A percentile compares a stretch with the other conserved stretches of the same genome.
Conservation (phyloP, 2,888 invertebrate genomes). For the Drosophila imparisetae region DNA sequence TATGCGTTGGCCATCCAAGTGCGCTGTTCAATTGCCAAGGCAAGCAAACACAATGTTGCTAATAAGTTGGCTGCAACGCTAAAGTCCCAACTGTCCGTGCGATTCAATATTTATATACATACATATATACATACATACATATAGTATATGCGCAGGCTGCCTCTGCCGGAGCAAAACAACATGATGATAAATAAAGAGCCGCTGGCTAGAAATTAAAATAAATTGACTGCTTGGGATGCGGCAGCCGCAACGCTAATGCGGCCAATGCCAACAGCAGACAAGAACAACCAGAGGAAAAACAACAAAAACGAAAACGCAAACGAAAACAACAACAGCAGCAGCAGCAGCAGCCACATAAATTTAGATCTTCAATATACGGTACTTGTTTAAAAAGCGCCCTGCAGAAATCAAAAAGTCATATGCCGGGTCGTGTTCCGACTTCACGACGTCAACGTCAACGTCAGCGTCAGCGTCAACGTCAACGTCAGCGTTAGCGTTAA, state of each 20-base stretch:
- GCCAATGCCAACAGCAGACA: slow-evolving; percentile 27
- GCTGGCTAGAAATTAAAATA: slow-evolving; percentile 78
- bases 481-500: slow-evolving; percentile 50
- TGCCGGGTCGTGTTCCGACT: slow-evolving; percentile 43
- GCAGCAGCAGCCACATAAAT: slow-evolving; percentile 57
- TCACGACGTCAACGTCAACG: slow-evolving; percentile 56
- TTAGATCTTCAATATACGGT: slow-evolving; percentile 42
- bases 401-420: slow-evolving; percentile 75
- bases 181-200: slow-evolving; percentile 80
- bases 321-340: slow-evolving; percentile 11
- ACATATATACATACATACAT: background rate
- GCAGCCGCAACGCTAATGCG: slow-evolving; percentile 52
- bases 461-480: slow-evolving; percentile 60
- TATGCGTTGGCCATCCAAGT: slow-evolving; percentile 32
- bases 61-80: slow-evolving; percentile 62
- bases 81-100: slow-evolving; percentile 12
- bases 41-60: slow-evolving; percentile 62
- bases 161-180: slow-evolving; percentile 58
- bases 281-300: slow-evolving; percentile 1
- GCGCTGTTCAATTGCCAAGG: slow-evolving; percentile 46
- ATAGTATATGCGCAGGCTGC: background rate
- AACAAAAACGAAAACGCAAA: slow-evolving; percentile 5
- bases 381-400: slow-evolving; percentile 60
- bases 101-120: background rate
- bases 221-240: slow-evolving; percentile 73